Base-by-base conservation (phyloP, 2,797 vertebrate genomes). In the Natrix natrix region DNA sequence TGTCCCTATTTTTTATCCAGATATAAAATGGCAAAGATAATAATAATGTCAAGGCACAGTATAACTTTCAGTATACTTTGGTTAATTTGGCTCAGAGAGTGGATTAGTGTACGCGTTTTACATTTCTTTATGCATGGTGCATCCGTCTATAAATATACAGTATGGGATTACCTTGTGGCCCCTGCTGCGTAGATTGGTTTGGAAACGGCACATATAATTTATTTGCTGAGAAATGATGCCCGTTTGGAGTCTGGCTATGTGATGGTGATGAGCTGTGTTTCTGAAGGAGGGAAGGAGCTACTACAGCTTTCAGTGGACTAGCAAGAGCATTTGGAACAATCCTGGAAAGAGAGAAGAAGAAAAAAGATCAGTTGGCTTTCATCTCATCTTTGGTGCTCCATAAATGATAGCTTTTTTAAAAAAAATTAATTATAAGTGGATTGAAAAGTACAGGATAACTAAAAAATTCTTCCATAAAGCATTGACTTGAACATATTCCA, bases 121-220 rank as follows among this genome's bases (percentile, higher is more conserved):
- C 48, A 56, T 90, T 90, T 90, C 48, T 55, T 78, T 63, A 89
- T 61, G 57, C 26, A 37, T 26, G 13, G 78, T 54, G 2, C 22
- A 86, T 66, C 43, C 74, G 60, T 78, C 13, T 28, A 87, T 48
- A 90, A 54, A n/a, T 61, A 86, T 88, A 61, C 22, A 83, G 63
- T 32, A 88, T 14, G 43, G 66, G 91, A 43, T 98, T 97, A 98
- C 98, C 98, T 98, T 98, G 98, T 0, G 96, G 96, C 95, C 98
- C 98, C 91, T 99, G 98, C 90, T 95, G 98, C 91, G 96, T 95
- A 12, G 98, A 92, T 94, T 98, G 98, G 94, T 97, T 98, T 95
- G 98, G 98, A 97, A 99, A 99, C 86, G 97, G 97, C 59, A 97
- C 52, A 87, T 99, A 99, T 0, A 98, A 96, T 97, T 99, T 99